Base-by-base conservation (phyloP, 1,140 invertebrate species). In the Drosophila elegans region DNA sequence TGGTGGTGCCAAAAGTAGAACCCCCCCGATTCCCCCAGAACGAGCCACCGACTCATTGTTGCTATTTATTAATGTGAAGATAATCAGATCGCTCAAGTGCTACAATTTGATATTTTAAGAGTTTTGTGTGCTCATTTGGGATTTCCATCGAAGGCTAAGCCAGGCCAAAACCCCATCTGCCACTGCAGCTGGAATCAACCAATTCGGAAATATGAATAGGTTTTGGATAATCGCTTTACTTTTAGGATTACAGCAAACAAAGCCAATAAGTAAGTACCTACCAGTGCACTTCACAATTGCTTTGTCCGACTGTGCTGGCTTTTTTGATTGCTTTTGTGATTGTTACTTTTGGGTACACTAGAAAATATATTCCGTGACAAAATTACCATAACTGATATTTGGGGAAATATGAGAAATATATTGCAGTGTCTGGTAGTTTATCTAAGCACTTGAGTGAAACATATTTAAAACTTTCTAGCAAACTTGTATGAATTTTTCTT, bases 151-250 rank as follows among this genome's bases (percentile, higher is more conserved):
- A 66, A 62, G 69, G 21, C 45, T 42, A 25, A 41, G 3, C 10
- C 9, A 56, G 41, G 44, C 48, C 27, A 5, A 39, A 52, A 49
- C 32, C 57, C 29, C 7, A 41, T 49, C 59, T 56, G 60, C 55
- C 32, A 25, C 39, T 60, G 42, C 64, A 71, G 42, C 59, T 60
- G 59, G 36, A 63, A 74, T 12, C 49, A 79, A 55, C 39, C 25
- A 62, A 61, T 59, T 36, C 45, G 49, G 44, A 86, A 91, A 85
- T 76, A 91, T 91, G 90, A 84, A 73, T 89, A 80, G 71, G 55
- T 78, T 89, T 88, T 91, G 90, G 90, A 91, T 91, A 91, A 91
- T 89, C 86, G 83, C 81, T 80, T 89, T 91, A 80, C 79, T 85
- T 64, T 68, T 91, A 77, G 90, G 80, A 91, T 90, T 91, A 89